Evolutionary conservation across 2,113 vertebrate species (phyloP).

Genomic region (Calidris pygmaea): DNA sequence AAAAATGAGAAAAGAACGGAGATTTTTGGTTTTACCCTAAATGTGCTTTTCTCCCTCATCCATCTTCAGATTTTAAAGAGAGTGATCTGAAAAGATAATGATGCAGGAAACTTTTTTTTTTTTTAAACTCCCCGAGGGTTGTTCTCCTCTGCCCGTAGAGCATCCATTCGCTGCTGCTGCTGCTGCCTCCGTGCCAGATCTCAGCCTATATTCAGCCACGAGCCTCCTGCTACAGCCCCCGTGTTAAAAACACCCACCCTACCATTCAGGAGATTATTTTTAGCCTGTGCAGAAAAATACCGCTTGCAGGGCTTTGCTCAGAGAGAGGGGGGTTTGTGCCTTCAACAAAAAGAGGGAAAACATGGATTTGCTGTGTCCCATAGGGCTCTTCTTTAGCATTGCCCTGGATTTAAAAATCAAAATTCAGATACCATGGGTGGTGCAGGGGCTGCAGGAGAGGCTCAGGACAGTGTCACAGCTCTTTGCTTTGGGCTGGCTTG

Average conservation of each 20-base stretch:
- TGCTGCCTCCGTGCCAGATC: background rate
- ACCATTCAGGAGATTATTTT: conserved; percentile 15
- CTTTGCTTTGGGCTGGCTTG: background rate
- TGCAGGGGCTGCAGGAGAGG: background rate
- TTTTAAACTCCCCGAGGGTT: background rate
- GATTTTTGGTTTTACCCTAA: background rate
- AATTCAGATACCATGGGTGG: background rate
- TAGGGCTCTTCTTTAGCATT: background rate
- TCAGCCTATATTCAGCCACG: background rate
- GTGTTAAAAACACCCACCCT: background rate
- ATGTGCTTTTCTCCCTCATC: background rate
- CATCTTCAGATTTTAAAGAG: background rate
- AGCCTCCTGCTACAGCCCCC: background rate
- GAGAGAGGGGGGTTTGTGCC: background rate
- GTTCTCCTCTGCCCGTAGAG: fast-evolving
- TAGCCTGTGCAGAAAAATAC: background rate
- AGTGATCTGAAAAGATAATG: background rate
- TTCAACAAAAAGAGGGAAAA: background rate
- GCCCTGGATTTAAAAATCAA: background rate
- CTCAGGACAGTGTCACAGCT: background rate
- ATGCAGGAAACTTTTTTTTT: background rate
- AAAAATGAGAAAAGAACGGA: background rate
- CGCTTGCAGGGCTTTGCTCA: background rate
- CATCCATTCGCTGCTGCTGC: background rate
- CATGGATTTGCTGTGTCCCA: fast-evolving